phyloP scores from a whole-genome alignment of 2,888 invertebrate genomes.

The Leucophenga montana region DNA sequence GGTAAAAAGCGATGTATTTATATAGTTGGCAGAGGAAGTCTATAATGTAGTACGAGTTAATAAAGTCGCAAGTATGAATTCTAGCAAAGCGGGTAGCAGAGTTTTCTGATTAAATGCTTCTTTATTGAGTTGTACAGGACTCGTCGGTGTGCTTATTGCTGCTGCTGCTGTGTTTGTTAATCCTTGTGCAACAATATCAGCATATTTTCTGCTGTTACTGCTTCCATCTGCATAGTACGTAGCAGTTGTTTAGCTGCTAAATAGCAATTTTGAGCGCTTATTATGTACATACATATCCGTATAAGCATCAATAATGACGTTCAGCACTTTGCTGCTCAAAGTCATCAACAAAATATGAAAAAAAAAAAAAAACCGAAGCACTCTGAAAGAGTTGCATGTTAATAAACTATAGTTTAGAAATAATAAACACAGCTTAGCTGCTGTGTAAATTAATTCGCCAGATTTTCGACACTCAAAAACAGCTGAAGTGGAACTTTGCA shows the following conservation, averaged over 20 bases:
- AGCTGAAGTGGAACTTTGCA: slow-evolving; percentile 34
- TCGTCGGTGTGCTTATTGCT: too few species aligned
- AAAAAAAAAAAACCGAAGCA: slow-evolving; percentile 28
- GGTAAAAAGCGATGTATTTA: too few species aligned
- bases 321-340: background rate
- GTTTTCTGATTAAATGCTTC: too few species aligned
- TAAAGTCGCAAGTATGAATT: too few species aligned
- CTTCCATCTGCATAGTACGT: background rate
- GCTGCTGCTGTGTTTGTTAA: too few species aligned
- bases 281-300: background rate
- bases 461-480: slow-evolving; percentile 41
- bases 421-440: slow-evolving; percentile 58
- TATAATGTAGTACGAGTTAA: too few species aligned
- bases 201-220: background rate
- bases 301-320: slow-evolving; percentile 1
- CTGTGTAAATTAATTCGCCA: slow-evolving; percentile 35
- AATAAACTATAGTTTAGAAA: slow-evolving; percentile 58
- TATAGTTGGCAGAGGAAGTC: too few species aligned
- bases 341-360: slow-evolving; percentile 2
- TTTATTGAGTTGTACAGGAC: too few species aligned
- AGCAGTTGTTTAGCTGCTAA: background rate
- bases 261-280: background rate
- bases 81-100: too few species aligned
- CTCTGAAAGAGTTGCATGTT: slow-evolving; percentile 41
- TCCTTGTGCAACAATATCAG: background rate